Conservation (phyloP, 2,888 invertebrate species). For the Hoplodrina ambigua region DNA sequence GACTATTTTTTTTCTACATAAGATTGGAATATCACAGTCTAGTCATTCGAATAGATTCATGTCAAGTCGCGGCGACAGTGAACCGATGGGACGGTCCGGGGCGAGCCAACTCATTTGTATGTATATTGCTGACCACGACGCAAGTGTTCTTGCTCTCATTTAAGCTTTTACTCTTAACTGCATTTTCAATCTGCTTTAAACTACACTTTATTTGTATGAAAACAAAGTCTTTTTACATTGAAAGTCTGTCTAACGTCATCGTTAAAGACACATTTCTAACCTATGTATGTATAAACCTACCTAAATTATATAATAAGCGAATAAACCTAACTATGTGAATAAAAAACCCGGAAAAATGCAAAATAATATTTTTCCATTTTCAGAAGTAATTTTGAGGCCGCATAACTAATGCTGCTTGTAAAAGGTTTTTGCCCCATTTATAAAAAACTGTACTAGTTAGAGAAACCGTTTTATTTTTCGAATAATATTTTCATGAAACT, state of each 20-base stretch:
- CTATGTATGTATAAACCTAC: neutral
- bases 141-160: slow-evolving; percentile 16
- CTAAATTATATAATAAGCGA: slow-evolving; percentile 14
- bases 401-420: neutral
- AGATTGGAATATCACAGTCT: slow-evolving; percentile 5
- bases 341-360: slow-evolving; percentile 34
- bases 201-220: neutral
- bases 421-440: neutral
- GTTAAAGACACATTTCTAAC: too few relatives aligned
- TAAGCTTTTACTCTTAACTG: slow-evolving; percentile 20
- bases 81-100: slow-evolving; percentile 22
- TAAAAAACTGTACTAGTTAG: too few relatives aligned
- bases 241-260: neutral
- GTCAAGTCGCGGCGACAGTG: slow-evolving; percentile 8
- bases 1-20: neutral
- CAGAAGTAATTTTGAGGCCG: neutral
- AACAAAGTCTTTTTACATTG: neutral
- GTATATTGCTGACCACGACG: slow-evolving; percentile 34
- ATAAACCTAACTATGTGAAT: slow-evolving; percentile 47
- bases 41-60: slow-evolving; percentile 13
- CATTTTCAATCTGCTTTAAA: slow-evolving; percentile 20
- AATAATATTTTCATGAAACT: too few relatives aligned
- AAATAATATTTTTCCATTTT: neutral
- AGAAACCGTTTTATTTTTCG: too few relatives aligned
- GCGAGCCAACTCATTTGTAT: slow-evolving; percentile 42